Base-by-base conservation (phyloP, 2,888 invertebrate species). In the Trimorus sp. region DNA sequence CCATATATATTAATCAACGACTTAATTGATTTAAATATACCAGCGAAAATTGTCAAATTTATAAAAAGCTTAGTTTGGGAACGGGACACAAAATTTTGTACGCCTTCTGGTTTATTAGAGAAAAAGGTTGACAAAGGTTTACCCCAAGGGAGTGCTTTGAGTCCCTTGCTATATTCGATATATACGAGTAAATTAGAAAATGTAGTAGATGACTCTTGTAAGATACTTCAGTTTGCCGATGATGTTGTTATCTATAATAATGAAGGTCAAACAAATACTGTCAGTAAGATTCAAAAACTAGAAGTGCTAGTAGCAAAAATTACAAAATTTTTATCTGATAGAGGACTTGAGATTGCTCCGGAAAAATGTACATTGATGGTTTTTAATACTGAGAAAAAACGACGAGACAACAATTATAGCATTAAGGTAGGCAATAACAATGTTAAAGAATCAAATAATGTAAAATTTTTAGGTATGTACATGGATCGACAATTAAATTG, bases 201-300 rank as follows among this genome's bases (percentile, higher is more conserved):
- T 0, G 26, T 62, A 1, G 15, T 53, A 1, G 15, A 15, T 1
- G 16, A 53, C 1, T 15, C 16, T 15, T 16, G 8, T 14, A 69
- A 65, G 54, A 73, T 77, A 12, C 12, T 82, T 11, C 60, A 68
- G 63, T 78, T 82, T 56, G 74, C 82, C 0, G 74, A 82, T 16
- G 82, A 82, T 36, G 53, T 74, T 0, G 69, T 53, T 7, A 7
- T 78, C 2, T 82, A 58, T 53, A 53, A 16, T 53, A 26, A 49
- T n/a, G n/a, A 15, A 16, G 26, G 4, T 26, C 7, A 11, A 16
- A 26, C 7, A 9, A 53, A 53, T 11, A 6, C 11, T 6, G 7
- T 26, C 1, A 14, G 16, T 49, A 8, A 63, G 8, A 12, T 26
- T 51, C 38, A 16, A 65, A 53, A 26, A 8, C n/a, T 45, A 36